A percentile compares a stretch with the other conserved stretches of the same genome.
phyloP scores from a whole-genome alignment of 2,797 vertebrate species.

The Cyclopterus lumpus region DNA sequence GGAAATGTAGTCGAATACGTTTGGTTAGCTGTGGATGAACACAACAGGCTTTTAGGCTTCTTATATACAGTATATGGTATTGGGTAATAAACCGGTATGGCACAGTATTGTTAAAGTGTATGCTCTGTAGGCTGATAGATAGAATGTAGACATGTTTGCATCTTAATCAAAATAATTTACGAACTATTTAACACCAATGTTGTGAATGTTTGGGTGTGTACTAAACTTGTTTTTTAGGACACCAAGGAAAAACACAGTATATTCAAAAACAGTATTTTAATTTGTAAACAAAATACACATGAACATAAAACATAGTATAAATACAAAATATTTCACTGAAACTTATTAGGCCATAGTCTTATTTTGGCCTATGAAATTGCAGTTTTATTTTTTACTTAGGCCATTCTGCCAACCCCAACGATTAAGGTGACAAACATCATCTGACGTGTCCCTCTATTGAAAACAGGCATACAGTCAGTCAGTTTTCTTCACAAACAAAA shows the following conservation, averaged over 20 bases:
- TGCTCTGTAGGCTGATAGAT: not conserved
- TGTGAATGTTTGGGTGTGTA: not conserved
- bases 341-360: not conserved
- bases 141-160: not conserved
- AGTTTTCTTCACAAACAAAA: not conserved
- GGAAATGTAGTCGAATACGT: constrained; percentile 75
- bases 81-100: not conserved
- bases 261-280: constrained; percentile 21
- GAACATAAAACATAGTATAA: not conserved
- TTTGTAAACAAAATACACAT: constrained; percentile 17
- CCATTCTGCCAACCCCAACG: not conserved
- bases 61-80: not conserved
- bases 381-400: constrained; percentile 7
- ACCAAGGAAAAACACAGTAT: not conserved
- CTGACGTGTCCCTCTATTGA: not conserved
- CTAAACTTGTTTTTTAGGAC: not conserved
- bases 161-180: not conserved
- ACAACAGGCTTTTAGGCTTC: not conserved
- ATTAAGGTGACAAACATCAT: not conserved
- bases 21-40: not conserved
- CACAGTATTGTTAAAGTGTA: not conserved
- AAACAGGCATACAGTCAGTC: not conserved
- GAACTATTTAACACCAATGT: not conserved
- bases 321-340: constrained; percentile 23
- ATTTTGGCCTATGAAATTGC: not conserved